phyloP scores from a whole-genome alignment of 2,113 vertebrate species.

The Acrocephalus kingi region DNA sequence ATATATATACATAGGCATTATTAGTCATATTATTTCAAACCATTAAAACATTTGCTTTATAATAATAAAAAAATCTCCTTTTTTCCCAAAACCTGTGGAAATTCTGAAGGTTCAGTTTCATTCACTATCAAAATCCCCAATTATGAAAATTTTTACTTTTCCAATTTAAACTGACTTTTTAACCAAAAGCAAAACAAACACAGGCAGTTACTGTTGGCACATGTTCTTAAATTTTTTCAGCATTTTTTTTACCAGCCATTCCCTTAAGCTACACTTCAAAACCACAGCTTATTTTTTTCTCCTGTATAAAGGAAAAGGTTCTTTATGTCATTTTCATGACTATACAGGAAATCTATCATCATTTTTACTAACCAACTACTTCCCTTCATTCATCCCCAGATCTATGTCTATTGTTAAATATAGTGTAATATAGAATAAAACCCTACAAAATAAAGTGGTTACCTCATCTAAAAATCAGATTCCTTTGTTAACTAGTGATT shows the following conservation, averaged over 20 bases:
- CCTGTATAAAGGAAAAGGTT: neutral
- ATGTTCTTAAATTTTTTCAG: neutral
- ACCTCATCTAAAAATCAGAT: constrained; percentile 14
- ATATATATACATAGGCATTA: neutral
- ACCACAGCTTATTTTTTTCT: constrained; percentile 24
- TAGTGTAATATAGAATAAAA: neutral
- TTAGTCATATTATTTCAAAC: neutral
- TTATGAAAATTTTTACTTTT: neutral
- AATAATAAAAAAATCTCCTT: neutral
- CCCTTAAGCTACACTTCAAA: constrained; percentile 53
- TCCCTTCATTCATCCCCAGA: constrained; percentile 13
- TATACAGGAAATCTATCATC: neutral
- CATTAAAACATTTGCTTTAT: neutral
- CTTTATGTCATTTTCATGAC: neutral
- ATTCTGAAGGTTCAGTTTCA: neutral
- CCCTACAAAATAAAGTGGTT: neutral
- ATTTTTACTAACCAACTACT: neutral
- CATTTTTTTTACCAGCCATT: neutral
- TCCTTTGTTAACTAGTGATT: constrained; percentile 11
- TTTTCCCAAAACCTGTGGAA: neutral
- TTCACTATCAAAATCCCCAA: neutral
- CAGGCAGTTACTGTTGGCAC: constrained; percentile 15
- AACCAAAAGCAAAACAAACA: constrained; percentile 30
- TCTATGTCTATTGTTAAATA: neutral
- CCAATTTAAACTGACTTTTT: neutral